These are phyloP conservation scores for Blomia tropicalis DNA, from an alignment of 2,888 invertebrate species.

Conservation along the genomic window DNA sequence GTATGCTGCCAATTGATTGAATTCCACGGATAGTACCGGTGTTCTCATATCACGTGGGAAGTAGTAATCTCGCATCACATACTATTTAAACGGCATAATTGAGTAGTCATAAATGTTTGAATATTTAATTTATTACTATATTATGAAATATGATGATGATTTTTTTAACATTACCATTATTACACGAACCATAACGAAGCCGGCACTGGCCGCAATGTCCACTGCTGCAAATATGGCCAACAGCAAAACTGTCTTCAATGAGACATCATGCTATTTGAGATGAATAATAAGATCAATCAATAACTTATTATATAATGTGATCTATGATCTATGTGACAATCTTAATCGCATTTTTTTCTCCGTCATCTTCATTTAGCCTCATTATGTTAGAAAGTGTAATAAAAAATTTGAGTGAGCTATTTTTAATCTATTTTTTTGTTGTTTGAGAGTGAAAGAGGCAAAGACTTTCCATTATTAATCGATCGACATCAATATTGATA, in stretches of 20 bases:
- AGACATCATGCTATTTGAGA: conserved; percentile 28
- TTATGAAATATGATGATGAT: neutral
- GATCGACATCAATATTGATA: too few species aligned
- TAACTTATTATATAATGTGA: too few species aligned
- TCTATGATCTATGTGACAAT: too few species aligned
- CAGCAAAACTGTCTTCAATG: conserved; percentile 29
- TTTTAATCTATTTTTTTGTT: too few species aligned
- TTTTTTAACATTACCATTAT: conserved; percentile 28
- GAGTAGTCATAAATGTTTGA: neutral
- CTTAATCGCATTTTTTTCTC: too few species aligned
- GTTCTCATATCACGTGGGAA: conserved; percentile 30
- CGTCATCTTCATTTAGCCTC: conserved; percentile 1
- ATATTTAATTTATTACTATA: neutral
- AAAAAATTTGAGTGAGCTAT: too few species aligned
- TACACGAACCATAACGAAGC: conserved; percentile 30
- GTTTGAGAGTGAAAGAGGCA: too few species aligned
- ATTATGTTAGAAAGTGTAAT: too few species aligned
- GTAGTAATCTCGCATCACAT: conserved; percentile 28
- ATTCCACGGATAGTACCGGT: conserved; percentile 27
- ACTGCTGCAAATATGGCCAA: conserved; percentile 31
- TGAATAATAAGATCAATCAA: too few species aligned
- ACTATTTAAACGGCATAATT: conserved; percentile 1
- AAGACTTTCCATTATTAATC: too few species aligned
- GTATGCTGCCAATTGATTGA: conserved; percentile 29
- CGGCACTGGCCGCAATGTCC: conserved; percentile 31